Percentiles rank a stretch among this genome's conserved stretches.
Evolutionary conservation across 2,888 invertebrate genomes (phyloP).

Genomic region (Anorthoa munda): DNA sequence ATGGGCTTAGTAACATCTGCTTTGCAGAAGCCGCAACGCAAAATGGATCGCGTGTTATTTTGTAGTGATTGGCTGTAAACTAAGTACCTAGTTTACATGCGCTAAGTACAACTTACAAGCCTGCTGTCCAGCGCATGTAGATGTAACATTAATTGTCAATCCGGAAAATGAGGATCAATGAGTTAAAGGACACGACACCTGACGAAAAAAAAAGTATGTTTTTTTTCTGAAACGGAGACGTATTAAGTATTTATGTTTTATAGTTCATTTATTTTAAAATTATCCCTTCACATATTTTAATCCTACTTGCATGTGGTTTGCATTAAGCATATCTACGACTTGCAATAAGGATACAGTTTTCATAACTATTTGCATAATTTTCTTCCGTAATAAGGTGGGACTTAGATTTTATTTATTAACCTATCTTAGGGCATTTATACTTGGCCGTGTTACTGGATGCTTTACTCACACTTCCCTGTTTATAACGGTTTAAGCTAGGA

Average conservation of each 20-base stretch:
- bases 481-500: conserved; percentile 11
- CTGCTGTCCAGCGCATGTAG: no score
- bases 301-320: conserved; percentile 9
- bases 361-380: conserved; percentile 55
- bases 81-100: background rate
- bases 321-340: conserved; percentile 27
- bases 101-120: background rate
- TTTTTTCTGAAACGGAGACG: background rate
- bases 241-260: background rate
- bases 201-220: background rate
- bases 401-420: conserved; percentile 43
- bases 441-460: conserved; percentile 1
- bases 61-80: background rate
- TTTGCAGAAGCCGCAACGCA: background rate
- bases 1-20: no score
- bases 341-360: conserved; percentile 52
- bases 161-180: background rate
- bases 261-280: conserved; percentile 26
- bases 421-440: conserved; percentile 27
- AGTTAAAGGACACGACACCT: background rate
- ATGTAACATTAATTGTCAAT: background rate
- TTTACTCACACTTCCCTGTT: conserved; percentile 23
- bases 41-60: background rate
- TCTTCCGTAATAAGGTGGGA: conserved; percentile 40
- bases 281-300: conserved; percentile 19